A percentile compares a stretch with the other conserved stretches of the same genome.
These are phyloP conservation scores for Coreoperca whiteheadi DNA, from an alignment of 2,113 vertebrate genomes.

Conservation along the genomic window DNA sequence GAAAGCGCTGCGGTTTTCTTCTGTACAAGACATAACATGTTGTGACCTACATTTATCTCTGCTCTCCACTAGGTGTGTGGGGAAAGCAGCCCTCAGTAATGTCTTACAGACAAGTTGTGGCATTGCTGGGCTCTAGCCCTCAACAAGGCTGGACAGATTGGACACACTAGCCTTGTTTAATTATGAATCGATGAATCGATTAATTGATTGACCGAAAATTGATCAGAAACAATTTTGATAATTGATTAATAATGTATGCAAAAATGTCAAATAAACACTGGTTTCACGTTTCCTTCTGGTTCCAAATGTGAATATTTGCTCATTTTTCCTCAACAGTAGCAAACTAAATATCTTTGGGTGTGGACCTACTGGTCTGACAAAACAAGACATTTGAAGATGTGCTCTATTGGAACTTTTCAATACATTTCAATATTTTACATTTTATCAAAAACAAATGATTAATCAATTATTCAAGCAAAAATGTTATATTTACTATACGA, in stretches of 20 bases:
- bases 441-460: too few species aligned
- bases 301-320: not conserved
- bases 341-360: not conserved
- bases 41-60: slow-evolving; percentile 1
- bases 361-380: not conserved
- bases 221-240: too few species aligned
- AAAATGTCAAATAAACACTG: too few species aligned
- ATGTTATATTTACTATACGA: too few species aligned
- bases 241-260: too few species aligned
- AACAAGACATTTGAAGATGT: too few species aligned
- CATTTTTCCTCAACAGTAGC: not conserved
- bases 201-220: too few species aligned
- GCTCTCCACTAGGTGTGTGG: not conserved
- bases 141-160: not conserved
- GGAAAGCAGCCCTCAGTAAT: not conserved
- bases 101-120: slow-evolving; percentile 15
- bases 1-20: not conserved
- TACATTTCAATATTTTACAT: not conserved
- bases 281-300: not conserved
- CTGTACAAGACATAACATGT: not conserved
- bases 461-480: too few species aligned
- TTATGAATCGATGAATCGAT: too few species aligned
- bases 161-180: not conserved
- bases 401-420: not conserved
- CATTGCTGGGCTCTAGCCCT: not conserved